phyloP scores from a whole-genome alignment of 2,888 invertebrate genomes.

The Chromoteleia sp. region DNA sequence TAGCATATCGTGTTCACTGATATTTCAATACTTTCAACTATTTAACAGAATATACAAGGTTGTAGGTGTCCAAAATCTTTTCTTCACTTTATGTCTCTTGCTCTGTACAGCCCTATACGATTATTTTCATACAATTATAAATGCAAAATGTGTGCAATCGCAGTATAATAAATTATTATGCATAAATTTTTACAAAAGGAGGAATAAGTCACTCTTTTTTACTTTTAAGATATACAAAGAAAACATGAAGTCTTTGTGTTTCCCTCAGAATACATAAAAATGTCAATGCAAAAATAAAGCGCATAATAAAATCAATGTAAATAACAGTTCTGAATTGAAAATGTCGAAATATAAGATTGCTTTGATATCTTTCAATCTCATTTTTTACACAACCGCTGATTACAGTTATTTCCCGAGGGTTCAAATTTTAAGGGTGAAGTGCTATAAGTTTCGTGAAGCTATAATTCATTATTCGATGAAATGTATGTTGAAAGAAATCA shows the following conservation, averaged over 20 bases:
- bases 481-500: slow-evolving; percentile 10
- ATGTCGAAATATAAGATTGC: slow-evolving; percentile 7
- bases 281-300: slow-evolving; percentile 14
- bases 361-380: slow-evolving; percentile 10
- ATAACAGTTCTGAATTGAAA: slow-evolving; percentile 9
- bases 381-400: slow-evolving; percentile 20
- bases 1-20: not conserved
- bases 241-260: not conserved
- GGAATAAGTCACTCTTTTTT: too few species aligned
- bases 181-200: too few species aligned
- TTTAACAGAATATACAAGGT: not conserved
- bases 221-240: too few species aligned
- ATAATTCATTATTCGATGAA: slow-evolving; percentile 21
- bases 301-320: slow-evolving; percentile 23
- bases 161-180: too few species aligned
- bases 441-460: slow-evolving; percentile 10
- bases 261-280: slow-evolving; percentile 8
- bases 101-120: not conserved
- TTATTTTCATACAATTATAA: slow-evolving; percentile 1
- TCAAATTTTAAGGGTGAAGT: not conserved
- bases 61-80: not conserved
- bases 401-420: slow-evolving; percentile 31
- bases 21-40: not conserved
- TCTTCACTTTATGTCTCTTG: too few species aligned
- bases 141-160: too few species aligned